Evolutionary conservation across 30 jellyfish, hydroid and myxozoan species (phyloP), one percentile per base, ranked within the genome.

Genomic region (Chironex yamaguchii): DNA sequence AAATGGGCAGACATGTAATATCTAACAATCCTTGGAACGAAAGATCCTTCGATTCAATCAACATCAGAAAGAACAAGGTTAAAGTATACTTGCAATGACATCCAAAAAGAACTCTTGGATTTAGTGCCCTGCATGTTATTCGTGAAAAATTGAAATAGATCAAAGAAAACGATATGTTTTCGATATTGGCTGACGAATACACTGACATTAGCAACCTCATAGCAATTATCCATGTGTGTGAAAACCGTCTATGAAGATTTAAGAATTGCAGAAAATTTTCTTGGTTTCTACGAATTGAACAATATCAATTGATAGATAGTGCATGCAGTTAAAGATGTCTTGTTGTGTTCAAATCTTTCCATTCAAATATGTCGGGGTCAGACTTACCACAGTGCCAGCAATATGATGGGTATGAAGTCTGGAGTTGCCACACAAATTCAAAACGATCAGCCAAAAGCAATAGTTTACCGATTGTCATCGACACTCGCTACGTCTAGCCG

Each of bases 351-450:
- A 6, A 12, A 23, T 29, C 22, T 67, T 9, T 14, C 11, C 6
- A 6, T 67, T 9, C 9, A 6, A 67, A 22, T 14, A 6, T 29
- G 67, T 29, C 6, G 81, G 4, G 81, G 81, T 11, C 81, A 67
- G 26, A 67, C 81, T 14, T 67, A 67, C 22, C 71, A 67, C 22
- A 70, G 70, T 14, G 81, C 81, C 67, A 67, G 81, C 32, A 67
- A 67, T 22, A 67, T 67, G 81, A 22, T 29, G 70, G 81, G 81
- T 6, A 67, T 14, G 29, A 68, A 70, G 6, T 67, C 71, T 3
- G 81, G 81, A 9, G 81, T 67, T 67, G 67, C 70, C 68, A 67
- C 81, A 67, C 12, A 12, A n/a, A 3, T 67, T 3, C 17, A 11
- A 32, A 6, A 29, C 25, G 73, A 58, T 4, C 73, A 58, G 26